A percentile compares a stretch with the other conserved stretches of the same genome.
phyloP scores from a whole-genome alignment of 2,113 vertebrate genomes.

The Leucopsar rothschildi region DNA sequence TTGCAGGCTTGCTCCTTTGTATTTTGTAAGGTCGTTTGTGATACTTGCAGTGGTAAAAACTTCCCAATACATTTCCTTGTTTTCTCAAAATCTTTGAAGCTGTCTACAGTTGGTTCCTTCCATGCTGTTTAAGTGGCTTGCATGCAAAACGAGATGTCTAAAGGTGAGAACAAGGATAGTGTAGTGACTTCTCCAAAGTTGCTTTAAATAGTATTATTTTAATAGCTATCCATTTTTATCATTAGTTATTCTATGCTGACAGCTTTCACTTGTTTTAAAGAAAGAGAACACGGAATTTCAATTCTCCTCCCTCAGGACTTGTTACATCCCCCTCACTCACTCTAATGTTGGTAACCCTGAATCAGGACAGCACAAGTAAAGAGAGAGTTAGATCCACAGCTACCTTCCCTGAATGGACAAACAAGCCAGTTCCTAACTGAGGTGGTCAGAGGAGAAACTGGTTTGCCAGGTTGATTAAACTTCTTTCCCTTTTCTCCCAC shows the following conservation, averaged over 20 bases:
- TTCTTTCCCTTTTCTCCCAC: background rate
- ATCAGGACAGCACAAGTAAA: background rate
- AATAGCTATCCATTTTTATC: background rate
- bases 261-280: background rate
- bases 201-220: background rate
- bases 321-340: background rate
- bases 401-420: background rate
- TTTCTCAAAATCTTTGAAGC: background rate
- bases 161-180: background rate
- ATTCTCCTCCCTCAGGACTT: background rate
- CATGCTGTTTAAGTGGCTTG: background rate
- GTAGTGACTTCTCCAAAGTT: background rate
- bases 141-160: background rate
- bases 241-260: background rate
- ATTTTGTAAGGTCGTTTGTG: background rate
- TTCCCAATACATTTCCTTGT: background rate
- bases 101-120: background rate
- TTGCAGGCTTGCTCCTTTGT: background rate
- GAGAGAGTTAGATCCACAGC: background rate
- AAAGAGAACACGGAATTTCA: background rate
- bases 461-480: background rate
- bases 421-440: background rate
- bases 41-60: background rate
- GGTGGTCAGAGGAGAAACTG: background rate
- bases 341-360: rapidly evolving